Base-by-base conservation (phyloP, 2,113 vertebrate species). In the Rhipidura dahli region DNA sequence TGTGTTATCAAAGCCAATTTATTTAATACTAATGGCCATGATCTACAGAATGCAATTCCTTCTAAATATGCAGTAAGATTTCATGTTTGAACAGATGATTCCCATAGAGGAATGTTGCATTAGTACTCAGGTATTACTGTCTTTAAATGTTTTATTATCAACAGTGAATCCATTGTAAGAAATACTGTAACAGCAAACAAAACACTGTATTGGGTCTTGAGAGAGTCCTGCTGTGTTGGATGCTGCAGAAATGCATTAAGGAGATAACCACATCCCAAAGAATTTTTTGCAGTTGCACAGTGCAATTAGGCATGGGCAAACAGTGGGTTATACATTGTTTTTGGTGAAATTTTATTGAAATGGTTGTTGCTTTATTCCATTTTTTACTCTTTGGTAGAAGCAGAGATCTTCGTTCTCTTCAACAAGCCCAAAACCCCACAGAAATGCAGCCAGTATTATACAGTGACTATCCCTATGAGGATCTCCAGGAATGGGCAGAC, bases 381-480 rank as follows among this genome's bases (percentile, higher is more conserved):
- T 51, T 28, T 40, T 71, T 42, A 15, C 3, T 94, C 78, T 86
- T 44, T 53, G 79, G 28, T 64, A 99, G 99, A 98, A 83, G 96
- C 97, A 64, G 99, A 99, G 73, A 98, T 99, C 96, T 98, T 99
- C 20, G 93, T 98, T 44, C 90, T 99, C 94, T 99, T 99, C 98
- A 99, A 99, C 98, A 99, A 98, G 90, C 99, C 99, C 4, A 97
- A 98, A 69, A 97, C 68, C 54, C 96, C 97, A 7, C 98, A 98
- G 45, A 97, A 88, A 68, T 98, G 98, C 93, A 97, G 98, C 79
- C 99, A 99, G 70, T 99, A 99, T 95, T 99, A 99, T 51, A 99
- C 99, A 0, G 98, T 99, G 88, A 99, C 99, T 93, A 98, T 99
- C 49, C 99, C 99, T 21, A 98, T 99, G 91, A 98, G 97, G 70